A percentile compares a stretch with the other conserved stretches of the same genome.
Evolutionary conservation across 2,113 vertebrate genomes (phyloP).

Genomic region (Pygoscelis antarcticus): DNA sequence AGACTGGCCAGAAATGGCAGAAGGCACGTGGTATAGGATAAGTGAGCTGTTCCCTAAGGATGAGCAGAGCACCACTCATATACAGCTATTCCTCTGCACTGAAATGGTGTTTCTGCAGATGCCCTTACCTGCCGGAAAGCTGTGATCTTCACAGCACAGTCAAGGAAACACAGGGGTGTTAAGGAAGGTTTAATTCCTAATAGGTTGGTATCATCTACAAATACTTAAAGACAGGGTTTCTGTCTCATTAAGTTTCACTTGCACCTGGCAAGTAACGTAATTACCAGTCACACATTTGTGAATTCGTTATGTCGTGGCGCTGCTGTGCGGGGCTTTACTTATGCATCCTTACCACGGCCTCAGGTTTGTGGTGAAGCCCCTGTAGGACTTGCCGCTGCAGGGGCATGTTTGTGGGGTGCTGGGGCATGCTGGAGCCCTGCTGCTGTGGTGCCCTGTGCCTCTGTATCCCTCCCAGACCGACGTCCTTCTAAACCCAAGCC

Average conservation of each 20-base stretch:
- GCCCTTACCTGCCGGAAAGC: not conserved
- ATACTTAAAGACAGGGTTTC: not conserved
- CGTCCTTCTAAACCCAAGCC: not conserved
- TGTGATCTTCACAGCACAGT: not conserved
- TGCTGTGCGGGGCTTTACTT: fast-evolving
- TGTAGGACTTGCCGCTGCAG: not conserved
- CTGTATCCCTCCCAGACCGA: not conserved
- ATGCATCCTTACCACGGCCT: fast-evolving
- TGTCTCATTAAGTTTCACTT: not conserved
- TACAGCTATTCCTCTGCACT: not conserved
- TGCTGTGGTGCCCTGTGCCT: not conserved
- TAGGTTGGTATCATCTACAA: not conserved
- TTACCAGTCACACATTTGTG: fast-evolving
- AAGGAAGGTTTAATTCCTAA: not conserved
- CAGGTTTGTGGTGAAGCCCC: not conserved
- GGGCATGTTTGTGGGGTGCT: not conserved
- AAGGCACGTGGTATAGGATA: not conserved
- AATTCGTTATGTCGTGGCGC: fast-evolving
- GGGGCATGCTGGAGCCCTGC: not conserved
- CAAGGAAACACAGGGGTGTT: not conserved
- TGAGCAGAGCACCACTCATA: not conserved
- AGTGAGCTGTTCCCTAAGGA: not conserved
- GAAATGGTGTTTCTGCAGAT: not conserved
- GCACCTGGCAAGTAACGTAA: not conserved
- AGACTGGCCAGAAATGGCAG: not conserved